A percentile compares a stretch with the other conserved stretches of the same genome.
phyloP scores from a whole-genome alignment of 2,113 vertebrate species.

The Apistogramma diplotaenia region DNA sequence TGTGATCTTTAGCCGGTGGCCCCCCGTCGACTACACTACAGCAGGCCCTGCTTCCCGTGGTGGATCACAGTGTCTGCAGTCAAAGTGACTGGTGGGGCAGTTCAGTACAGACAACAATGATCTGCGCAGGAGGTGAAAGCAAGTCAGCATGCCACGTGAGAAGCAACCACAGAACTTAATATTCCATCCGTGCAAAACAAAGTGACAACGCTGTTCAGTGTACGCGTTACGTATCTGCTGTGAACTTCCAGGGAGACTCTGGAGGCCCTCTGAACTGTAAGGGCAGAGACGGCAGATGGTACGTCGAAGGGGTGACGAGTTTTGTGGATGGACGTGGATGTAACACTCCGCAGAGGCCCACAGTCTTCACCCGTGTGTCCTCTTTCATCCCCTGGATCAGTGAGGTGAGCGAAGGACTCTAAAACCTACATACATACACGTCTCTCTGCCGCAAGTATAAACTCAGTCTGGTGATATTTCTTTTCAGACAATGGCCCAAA shows the following conservation, averaged over 20 bases:
- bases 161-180: neutral
- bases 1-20: conserved; percentile 71
- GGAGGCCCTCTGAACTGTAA: conserved; percentile 63
- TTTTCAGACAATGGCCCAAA: conserved; percentile 48
- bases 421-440: neutral
- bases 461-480: neutral
- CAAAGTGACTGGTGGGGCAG: conserved; percentile 78
- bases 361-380: conserved; percentile 57
- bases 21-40: conserved; percentile 76
- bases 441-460: neutral
- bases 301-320: conserved; percentile 61
- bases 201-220: neutral
- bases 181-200: neutral
- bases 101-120: conserved; percentile 70
- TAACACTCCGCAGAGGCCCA: conserved; percentile 56
- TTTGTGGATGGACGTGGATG: conserved; percentile 60
- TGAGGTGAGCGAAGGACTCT: conserved; percentile 40
- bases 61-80: conserved; percentile 75
- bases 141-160: conserved; percentile 83
- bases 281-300: conserved; percentile 54
- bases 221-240: neutral
- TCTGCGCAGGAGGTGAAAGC: conserved; percentile 82
- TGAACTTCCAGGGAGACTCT: conserved; percentile 55
- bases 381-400: conserved; percentile 64
- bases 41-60: conserved; percentile 83